Evolutionary conservation across 1,140 invertebrate genomes (phyloP), one percentile per base, ranked within the genome.

Genomic region (Ridgeia piscesae): DNA sequence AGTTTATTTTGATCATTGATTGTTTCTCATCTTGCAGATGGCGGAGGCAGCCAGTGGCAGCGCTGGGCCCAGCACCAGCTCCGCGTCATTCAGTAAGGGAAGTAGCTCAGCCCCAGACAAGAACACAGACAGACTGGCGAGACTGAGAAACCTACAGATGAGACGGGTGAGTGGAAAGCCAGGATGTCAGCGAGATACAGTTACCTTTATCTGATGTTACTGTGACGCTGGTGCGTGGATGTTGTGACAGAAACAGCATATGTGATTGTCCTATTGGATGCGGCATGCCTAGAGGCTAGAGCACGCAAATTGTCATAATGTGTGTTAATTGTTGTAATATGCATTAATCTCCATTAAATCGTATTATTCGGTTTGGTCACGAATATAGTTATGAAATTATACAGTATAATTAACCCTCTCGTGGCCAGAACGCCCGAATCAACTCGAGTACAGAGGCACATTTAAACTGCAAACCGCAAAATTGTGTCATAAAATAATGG

Each of bases 121-220:
- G 89, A 90, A 90, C 17, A 34, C 89, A n/a, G 97, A 98, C 94
- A 96, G 97, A 89, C 96, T 98, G 96, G 97, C 97, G 95, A 97
- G 97, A 93, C 95, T 98, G 6, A 96, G 97, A 94, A 96, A 97
- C 33, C 96, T 98, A 33, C 98, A 98, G 94, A 96, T 97, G 50
- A 97, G 97, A 95, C 96, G 97, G 94, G 97, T 97, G 95, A 94
- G 94, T 34, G 27, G 27, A 17, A 77, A 21, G 27, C 14, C 58
- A 0, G 58, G 27, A 31, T 77, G 42, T 42, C 42, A 6, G 11
- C 4, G 42, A 42, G 42, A 42, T 42, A n/a, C n/a, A n/a, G n/a
- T n/a, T n/a, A n/a, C n/a, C n/a, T 42, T 42, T 42, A 42, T 89
- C 48, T 42, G 95, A n/a, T n/a, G 93, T 92, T 35, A 35, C 35